Evolutionary conservation across 64 coral and sea anemone species (phyloP), one percentile per base, ranked within the genome.

Genomic region (Trachythela sp.): DNA sequence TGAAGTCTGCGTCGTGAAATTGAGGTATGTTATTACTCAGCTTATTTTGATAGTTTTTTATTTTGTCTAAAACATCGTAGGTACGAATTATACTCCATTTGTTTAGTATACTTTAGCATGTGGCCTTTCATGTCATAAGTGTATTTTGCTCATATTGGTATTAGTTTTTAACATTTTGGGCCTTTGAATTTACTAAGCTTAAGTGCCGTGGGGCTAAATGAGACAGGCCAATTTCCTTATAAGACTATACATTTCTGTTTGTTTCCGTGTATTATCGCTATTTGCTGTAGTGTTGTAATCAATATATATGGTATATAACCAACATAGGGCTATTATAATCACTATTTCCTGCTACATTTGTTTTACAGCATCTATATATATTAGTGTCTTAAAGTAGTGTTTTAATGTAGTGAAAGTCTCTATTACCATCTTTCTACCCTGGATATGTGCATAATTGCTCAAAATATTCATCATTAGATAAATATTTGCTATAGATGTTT

Each of bases 11-110:
- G 75, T 80, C 27, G 9, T 30, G 2, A 80, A 35, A 80, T 80
- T 35, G 37, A 80, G 75, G 75, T 80, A 80, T 80, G 75, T 80
- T 80, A 80, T 39, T 80, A 80, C 37, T 80, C 33, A 80, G 20
- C 75, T 34, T 39, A 80, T 80, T 80, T 80, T 34, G 31, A 80
- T 80, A 80, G 31, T 39, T 80, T 13, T 37, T 80, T 80, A 38
- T 39, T 80, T 29, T 80, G 37, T 80, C 56, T 64, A 64, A 64
- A 8, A 64, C 22, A 27, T 26, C 56, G 56, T 18, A 26, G 56
- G 13, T 64, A 64, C 18, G 56, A 64, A 64, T 18, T 64, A n/a
- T 64, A 64, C 56, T n/a, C 8, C 56, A 64, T 20, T 64, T 64
- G 56, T 80, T 80, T 80, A 34, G 75, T 80, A 80, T 80, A 80